Base-by-base conservation (phyloP, 2,113 vertebrate genomes). In the Grammomys dolichurus region DNA sequence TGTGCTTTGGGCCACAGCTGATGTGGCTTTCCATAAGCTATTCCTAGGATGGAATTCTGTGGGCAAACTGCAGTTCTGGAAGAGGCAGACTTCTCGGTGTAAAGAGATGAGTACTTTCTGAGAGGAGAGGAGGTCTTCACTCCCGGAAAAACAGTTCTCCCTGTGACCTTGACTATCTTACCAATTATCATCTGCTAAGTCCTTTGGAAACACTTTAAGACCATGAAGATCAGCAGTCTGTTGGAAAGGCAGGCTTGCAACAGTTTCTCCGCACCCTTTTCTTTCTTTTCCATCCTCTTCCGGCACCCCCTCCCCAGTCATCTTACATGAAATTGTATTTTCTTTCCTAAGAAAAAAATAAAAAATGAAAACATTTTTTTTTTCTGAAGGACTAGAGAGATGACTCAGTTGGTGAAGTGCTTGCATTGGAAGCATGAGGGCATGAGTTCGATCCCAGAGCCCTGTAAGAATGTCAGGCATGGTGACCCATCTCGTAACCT, bases 1-100 rank as follows among this genome's bases (percentile, higher is more conserved):
- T 43, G 11, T 73, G 60, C 36, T 48, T 89, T 40, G 58, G 43
- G 13, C n/a, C 0, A 3, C 0, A 19, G 58, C 48, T 58, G 19
- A 13, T 72, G 31, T 10, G 1, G 28, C 36, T 26, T 90, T 67
- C 56, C 70, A 16, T 5, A 26, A 87, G 75, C 75, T 90, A 65
- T 91, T 80, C 78, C 84, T 86, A n/a, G 89, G 89, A 78, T 58
- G 92, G 75, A 84, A 91, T 90, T 94, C 20, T 56, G 84, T 86
- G 28, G 58, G 82, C 40, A 87, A 78, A 93, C 65, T 4, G 75
- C 40, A 40, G 28, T 69, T 91, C 91, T 9, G 40, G 31, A 76
- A 91, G 92, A 92, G 36, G 88, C 72, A 72, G 16, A 24, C 92
- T 85, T 77, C 43, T 75, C 92, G 72, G n/a, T 60, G 36, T 94